Conservation (phyloP, 2,113 vertebrate genomes). For the Baryphthengus martii region DNA sequence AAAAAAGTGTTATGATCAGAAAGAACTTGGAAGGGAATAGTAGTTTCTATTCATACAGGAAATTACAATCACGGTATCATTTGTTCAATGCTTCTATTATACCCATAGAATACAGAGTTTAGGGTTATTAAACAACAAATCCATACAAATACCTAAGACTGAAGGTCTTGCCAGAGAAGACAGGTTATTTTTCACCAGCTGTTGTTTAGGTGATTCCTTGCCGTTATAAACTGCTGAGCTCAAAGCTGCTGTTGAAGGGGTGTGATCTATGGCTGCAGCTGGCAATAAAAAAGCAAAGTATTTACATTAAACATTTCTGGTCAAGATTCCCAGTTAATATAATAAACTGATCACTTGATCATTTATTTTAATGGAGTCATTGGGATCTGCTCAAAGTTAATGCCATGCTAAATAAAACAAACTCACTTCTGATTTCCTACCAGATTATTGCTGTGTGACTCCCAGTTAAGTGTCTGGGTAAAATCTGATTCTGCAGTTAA, state of each 20-base stretch:
- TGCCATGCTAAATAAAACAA: background rate
- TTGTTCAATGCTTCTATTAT: background rate
- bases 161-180: conserved; percentile 72
- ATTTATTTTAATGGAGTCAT: background rate
- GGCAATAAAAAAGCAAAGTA: background rate
- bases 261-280: conserved; percentile 69
- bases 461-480: background rate
- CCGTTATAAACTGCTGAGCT: conserved; percentile 76
- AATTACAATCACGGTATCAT: background rate
- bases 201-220: conserved; percentile 77
- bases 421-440: background rate
- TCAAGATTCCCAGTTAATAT: background rate
- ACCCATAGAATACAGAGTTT: background rate
- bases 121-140: background rate
- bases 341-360: background rate
- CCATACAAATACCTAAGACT: conserved; percentile 72
- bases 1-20: background rate
- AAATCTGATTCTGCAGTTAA: background rate
- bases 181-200: conserved; percentile 66
- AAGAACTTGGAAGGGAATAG: background rate
- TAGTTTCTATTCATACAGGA: background rate
- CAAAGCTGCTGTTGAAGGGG: conserved; percentile 39
- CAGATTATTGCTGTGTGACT: background rate
- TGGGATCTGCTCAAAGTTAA: background rate
- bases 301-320: background rate